Base-by-base conservation (phyloP, 2,113 vertebrate genomes). In the Mobula hypostoma region DNA sequence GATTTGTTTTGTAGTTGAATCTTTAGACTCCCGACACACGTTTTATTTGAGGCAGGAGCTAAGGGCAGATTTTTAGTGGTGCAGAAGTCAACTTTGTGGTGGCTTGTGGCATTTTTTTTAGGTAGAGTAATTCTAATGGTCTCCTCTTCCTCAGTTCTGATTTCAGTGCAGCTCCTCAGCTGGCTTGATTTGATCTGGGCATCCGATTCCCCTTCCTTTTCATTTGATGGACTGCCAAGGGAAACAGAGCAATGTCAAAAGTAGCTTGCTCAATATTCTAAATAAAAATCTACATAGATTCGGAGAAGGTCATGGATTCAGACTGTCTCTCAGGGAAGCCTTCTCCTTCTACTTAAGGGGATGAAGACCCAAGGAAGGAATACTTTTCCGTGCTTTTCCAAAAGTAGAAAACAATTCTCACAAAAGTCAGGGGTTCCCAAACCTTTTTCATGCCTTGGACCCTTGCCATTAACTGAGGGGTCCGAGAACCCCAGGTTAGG, bases 21-120 rank as follows among this genome's bases (percentile, higher is more conserved):
- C 70, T 56, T 93, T 29, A 93, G 40, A 32, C 97, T 96, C 68
- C 97, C 97, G 27, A 97, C 96, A 36, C 97, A 98, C 0, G 96
- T 97, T 94, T 96, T 97, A 79, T 96, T 80, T 9, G 1, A 0
- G 21, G 61, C 66, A 1, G 94, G 29, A 27, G 95, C 94, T 96
- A 95, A 11, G 27, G 95, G 83, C 68, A 68, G 95, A 4, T 94
- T 97, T 96, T 97, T 97, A n/a, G 95, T 87, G 94, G 95, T 87
- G 88, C 96, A 95, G 94, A 95, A 19, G 36, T 98, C 97, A n/a
- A 95, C 0, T 95, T 97, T 95, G 94, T 94, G 96, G 76, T 97
- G 96, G 94, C 94, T 97, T 74, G 95, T 95, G 0, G 96, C 96
- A 94, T 97, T 97, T 96, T 97, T 93, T 56, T 27, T 74, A 15